Conservation (phyloP, 2,888 invertebrate species). For the Lithodes maja region DNA sequence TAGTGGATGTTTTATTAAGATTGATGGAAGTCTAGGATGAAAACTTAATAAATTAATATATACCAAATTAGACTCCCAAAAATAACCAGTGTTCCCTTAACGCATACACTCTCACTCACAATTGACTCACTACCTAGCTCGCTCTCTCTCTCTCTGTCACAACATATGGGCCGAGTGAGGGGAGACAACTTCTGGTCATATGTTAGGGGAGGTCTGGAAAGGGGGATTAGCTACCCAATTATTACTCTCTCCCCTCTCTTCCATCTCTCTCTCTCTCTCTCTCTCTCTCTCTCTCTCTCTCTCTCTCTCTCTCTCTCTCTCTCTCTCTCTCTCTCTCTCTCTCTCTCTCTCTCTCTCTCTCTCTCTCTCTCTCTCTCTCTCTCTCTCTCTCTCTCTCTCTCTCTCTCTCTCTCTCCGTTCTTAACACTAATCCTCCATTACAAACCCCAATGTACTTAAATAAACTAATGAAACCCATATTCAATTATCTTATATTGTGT, state of each 20-base stretch:
- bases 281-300: too few species aligned
- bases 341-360: background rate
- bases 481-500: too few species aligned
- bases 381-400: background rate
- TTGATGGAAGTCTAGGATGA: too few species aligned
- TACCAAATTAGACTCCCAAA: too few species aligned
- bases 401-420: background rate
- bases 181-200: background rate
- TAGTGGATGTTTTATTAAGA: too few species aligned
- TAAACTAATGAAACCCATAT: too few species aligned
- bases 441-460: too few species aligned
- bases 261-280: background rate
- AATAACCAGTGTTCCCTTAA: too few species aligned
- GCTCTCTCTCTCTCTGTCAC: background rate
- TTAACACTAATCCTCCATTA: background rate
- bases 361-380: background rate
- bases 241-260: background rate
- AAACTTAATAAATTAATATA: too few species aligned
- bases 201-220: background rate
- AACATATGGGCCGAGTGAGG: constrained; percentile 6
- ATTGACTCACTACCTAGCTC: background rate
- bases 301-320: too few species aligned
- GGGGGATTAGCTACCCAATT: background rate
- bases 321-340: background rate
- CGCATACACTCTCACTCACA: background rate